Base-by-base conservation (phyloP, 2,888 invertebrate genomes). In the Lepetodrilus schrolli region DNA sequence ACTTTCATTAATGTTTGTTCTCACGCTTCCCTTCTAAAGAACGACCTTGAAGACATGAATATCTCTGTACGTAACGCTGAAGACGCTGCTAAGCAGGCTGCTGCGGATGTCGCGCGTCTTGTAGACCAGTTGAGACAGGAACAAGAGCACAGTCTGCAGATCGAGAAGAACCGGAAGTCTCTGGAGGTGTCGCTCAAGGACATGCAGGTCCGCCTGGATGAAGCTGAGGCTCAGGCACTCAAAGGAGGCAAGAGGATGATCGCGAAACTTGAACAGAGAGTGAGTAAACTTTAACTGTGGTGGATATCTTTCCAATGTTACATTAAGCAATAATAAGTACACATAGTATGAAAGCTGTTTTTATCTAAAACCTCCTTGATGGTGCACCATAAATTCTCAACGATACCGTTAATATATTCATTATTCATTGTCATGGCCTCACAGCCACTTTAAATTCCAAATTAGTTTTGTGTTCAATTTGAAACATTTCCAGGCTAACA, bases 161-260 rank as follows among this genome's bases (percentile, higher is more conserved):
- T 98, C 92, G 99, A 99, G 93, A 98, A 98, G 93, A 94, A 96
- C 92, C 95, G 98, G 92, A 99, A 99, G 93, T 96, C 96, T 78
- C 94, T 99, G 86, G 99, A 99, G 92, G 94, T 95, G 90, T 98
- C 98, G 92, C 96, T 99, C 93, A 99, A 99, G 94, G 99, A 99
- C 92, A 93, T 99, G 91, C 90, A 90, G 78, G 95, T 97, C 89
- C 95, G 98, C 90, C 93, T 98, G 89, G 98, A 98, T 91, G 98
- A 98, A 92, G 97, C 98, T 87, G 98, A 97, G 92, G 96, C 95
- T 89, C 97, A 97, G 91, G 98, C 98, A 75, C 95, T 98, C 88
- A 98, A 98, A 93, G 97, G 98, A 92, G 98, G 99, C 92, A 98
- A 98, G 94, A 98, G 98, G 93, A 96, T 97, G 86, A 98, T 99